Evolutionary conservation across 2,888 invertebrate species (phyloP).

Genomic region (Ceraclea dissimilis): DNA sequence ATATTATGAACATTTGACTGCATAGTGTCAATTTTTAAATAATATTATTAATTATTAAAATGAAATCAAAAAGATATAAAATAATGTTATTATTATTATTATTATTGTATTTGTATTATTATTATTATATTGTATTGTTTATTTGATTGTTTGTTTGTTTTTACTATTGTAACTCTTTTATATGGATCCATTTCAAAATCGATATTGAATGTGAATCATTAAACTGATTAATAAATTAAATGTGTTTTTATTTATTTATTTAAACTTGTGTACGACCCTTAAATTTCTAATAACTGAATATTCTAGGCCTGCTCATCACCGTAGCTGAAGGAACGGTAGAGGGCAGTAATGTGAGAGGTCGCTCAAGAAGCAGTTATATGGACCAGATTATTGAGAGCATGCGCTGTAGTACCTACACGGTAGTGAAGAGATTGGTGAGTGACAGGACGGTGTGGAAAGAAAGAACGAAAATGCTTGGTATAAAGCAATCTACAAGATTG

Average conservation of each 20-base stretch:
- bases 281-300: too few species aligned
- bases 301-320: too few species aligned
- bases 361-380: too few species aligned
- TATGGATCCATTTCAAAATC: conserved; percentile 22
- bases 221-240: conserved; percentile 13
- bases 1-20: conserved; percentile 18
- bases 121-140: conserved; percentile 11
- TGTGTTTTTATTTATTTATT: conserved; percentile 10
- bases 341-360: too few species aligned
- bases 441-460: too few species aligned
- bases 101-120: neutral
- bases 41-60: conserved; percentile 16
- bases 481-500: too few species aligned
- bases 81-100: neutral
- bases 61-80: neutral
- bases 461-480: too few species aligned
- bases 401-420: too few species aligned
- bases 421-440: too few species aligned
- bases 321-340: too few species aligned
- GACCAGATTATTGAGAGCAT: too few species aligned
- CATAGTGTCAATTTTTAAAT: conserved; percentile 24
- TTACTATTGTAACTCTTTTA: conserved; percentile 22
- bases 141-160: conserved; percentile 21
- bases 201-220: conserved; percentile 23
- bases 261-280: neutral